Conservation (phyloP, 2,113 vertebrate species). For the Phalacrocorax brasilianus region DNA sequence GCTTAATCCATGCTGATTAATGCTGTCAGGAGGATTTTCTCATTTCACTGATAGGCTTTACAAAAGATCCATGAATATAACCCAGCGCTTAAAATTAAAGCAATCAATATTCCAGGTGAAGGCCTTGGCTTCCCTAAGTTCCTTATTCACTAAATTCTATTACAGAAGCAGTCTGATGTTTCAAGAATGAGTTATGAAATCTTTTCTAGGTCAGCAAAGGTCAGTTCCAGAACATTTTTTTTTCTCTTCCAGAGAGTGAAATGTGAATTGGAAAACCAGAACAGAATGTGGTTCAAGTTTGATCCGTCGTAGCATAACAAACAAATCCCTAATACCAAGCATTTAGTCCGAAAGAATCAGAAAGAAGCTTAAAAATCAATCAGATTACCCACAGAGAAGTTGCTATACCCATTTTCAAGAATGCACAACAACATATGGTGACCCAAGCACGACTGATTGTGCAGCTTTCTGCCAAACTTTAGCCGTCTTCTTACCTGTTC, state of each 20-base stretch:
- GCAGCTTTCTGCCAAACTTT: background rate
- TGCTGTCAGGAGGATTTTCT: conserved; percentile 39
- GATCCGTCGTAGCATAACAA: background rate
- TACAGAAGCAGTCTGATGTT: background rate
- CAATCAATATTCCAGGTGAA: conserved; percentile 37
- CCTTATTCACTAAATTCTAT: background rate
- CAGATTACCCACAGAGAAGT: background rate
- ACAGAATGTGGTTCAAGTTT: background rate
- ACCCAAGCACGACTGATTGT: background rate
- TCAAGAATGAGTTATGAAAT: conserved; percentile 5
- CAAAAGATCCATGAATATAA: conserved; percentile 22
- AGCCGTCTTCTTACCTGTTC: conserved; percentile 84
- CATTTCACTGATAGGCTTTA: conserved; percentile 42
- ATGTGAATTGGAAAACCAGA: background rate
- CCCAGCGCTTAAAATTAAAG: conserved; percentile 19
- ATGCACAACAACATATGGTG: too few relatives aligned
- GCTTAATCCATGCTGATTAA: conserved; percentile 14
- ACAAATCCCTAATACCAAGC: background rate
- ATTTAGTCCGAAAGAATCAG: background rate
- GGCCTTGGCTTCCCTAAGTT: background rate
- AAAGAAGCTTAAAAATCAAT: background rate
- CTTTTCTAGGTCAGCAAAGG: background rate
- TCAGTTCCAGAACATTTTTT: background rate
- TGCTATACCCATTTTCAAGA: background rate
- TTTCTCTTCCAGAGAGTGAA: background rate